Base-by-base conservation (phyloP, 2,113 vertebrate species). In the Coryphaenoides rupestris region DNA sequence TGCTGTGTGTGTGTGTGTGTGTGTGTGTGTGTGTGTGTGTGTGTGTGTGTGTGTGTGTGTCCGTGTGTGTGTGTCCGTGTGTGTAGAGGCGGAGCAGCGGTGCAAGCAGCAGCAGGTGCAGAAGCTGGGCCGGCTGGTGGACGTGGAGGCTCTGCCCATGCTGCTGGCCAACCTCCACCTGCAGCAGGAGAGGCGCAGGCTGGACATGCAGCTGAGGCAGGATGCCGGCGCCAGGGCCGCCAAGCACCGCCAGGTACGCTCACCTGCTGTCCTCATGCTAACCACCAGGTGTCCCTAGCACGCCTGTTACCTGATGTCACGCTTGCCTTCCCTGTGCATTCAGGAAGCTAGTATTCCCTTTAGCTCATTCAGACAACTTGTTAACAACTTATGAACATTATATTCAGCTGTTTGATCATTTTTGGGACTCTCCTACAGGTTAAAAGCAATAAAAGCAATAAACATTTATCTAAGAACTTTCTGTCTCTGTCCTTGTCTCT, bases 81-180 rank as follows among this genome's bases (percentile, higher is more conserved):
- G 17, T 61, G 17, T 54, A 99, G 96, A 21, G 60, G 81, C 95
- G 80, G 87, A 95, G 69, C 73, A 89, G 62, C 88, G 78, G 3
- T 95, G 93, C 63, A 63, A 70, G 1, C n/a, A 91, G 14, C 59
- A 93, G 58, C 96, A 98, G 94, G 76, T 94, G 84, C 86, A 74
- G 80, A 98, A 94, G 84, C 98, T 94, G 66, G 95, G 96, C 33
- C 86, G 83, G 4, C 54, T 92, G 67, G 91, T 98, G 79, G 87
- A 98, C 66, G 85, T 99, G 73, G 92, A 95, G 72, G 90, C 88
- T 26, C 84, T 99, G 72, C 94, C 93, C 82, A 94, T 86, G 0
- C 70, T 90, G 62, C 90, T 92, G 0, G 89, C 93, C 33, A 95
- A 91, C 70, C 82, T 86, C 52, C 85, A 10, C 54, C 21, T 21